A percentile compares a stretch with the other conserved stretches of the same genome.
Evolutionary conservation across 2,888 invertebrate genomes (phyloP).

Genomic region (Phorcus lineatus): DNA sequence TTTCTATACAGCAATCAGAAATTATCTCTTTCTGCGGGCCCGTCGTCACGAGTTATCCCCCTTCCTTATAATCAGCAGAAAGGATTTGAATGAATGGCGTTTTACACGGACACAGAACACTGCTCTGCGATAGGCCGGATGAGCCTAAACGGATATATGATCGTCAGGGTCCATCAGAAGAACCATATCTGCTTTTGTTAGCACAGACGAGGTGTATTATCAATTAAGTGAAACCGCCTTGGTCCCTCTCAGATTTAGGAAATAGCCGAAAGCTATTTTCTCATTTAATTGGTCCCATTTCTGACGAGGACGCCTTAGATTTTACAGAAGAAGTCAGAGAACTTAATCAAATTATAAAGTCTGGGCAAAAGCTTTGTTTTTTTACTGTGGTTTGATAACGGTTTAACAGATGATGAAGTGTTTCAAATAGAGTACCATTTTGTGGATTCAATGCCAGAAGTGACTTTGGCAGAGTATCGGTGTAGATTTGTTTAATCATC

Average conservation of each 20-base stretch:
- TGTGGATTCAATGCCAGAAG: background rate
- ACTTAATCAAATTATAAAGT: conserved; percentile 3
- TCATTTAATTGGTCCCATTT: conserved; percentile 16
- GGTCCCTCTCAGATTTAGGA: background rate
- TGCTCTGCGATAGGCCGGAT: background rate
- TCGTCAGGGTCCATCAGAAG: background rate
- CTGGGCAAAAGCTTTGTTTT: background rate
- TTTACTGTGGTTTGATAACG: background rate
- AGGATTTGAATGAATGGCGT: conserved; percentile 14
- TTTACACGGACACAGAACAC: background rate
- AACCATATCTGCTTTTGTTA: conserved; percentile 2
- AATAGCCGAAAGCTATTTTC: conserved; percentile 17
- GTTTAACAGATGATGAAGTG: background rate
- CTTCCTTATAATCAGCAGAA: conserved; percentile 4
- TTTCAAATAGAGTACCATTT: background rate
- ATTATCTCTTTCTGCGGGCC: conserved; percentile 10
- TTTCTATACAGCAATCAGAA: conserved; percentile 14
- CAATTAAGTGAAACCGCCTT: conserved; percentile 16
- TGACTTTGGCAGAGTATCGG: background rate
- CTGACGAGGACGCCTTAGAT: background rate
- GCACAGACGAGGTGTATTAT: conserved; percentile 10
- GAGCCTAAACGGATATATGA: conserved; percentile 5
- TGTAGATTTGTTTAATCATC: too few relatives aligned
- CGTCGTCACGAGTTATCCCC: background rate
- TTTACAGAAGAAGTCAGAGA: background rate